Conservation (phyloP, 2,113 vertebrate genomes). For the Morone saxatilis region DNA sequence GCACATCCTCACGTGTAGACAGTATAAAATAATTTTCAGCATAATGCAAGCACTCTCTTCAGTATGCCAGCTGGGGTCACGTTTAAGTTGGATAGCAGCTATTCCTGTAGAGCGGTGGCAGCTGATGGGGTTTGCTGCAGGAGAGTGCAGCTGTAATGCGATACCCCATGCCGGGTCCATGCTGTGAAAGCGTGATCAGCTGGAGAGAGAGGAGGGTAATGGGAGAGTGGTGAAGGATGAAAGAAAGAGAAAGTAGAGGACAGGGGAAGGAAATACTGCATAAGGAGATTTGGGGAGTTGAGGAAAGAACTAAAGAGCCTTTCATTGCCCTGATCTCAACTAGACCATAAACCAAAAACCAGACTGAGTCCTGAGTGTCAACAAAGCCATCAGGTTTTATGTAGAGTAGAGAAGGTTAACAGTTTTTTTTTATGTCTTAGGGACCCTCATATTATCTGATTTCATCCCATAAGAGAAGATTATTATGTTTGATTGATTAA, state of each 20-base stretch:
- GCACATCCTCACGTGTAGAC: neutral
- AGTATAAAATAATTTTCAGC: too few relatives aligned
- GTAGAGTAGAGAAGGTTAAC: too few relatives aligned
- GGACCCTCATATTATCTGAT: too few relatives aligned
- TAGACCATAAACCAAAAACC: constrained; percentile 5
- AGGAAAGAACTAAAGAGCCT: constrained; percentile 20
- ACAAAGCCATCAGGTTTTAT: neutral
- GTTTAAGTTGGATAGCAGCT: constrained; percentile 3
- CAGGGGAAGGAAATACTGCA: neutral
- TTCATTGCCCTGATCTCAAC: constrained; percentile 46
- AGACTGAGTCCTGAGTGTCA: neutral
- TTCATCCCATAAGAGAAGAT: too few relatives aligned
- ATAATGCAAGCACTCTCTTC: neutral
- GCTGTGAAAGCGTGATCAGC: constrained; percentile 18
- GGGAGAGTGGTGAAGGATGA: neutral
- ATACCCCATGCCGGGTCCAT: constrained; percentile 28
- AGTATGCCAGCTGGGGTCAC: fast-evolving
- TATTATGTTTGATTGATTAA: too few relatives aligned
- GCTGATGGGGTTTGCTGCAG: neutral
- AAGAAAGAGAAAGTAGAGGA: neutral
- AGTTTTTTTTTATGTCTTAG: too few relatives aligned
- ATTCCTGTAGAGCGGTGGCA: constrained; percentile 13
- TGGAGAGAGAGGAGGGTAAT: neutral
- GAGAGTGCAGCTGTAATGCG: constrained; percentile 32
- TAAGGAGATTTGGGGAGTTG: neutral